Conservation (phyloP, 1,140 invertebrate species). For the Zaprionus nigranus region DNA sequence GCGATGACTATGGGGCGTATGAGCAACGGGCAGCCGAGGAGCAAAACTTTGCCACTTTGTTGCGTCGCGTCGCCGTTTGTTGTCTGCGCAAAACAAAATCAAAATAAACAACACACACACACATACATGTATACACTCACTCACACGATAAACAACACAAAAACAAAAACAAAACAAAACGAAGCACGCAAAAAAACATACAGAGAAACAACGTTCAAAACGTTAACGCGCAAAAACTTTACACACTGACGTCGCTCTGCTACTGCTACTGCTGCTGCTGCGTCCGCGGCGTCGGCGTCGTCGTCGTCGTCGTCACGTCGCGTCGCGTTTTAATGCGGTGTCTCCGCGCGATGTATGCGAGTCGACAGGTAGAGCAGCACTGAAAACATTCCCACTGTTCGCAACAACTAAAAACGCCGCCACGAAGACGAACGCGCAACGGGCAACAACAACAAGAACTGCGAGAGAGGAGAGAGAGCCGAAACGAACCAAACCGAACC, state of each 20-base stretch:
- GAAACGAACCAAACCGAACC: no score
- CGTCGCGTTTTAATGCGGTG: constrained; percentile 56
- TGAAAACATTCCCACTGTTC: constrained; percentile 41
- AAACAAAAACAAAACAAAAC: constrained; percentile 20
- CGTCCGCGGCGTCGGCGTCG: constrained; percentile 42
- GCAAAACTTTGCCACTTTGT: constrained; percentile 77
- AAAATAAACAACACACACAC: constrained; percentile 42
- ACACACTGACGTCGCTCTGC: constrained; percentile 55
- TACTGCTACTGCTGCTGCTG: constrained; percentile 25
- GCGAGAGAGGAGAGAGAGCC: constrained; percentile 6
- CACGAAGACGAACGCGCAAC: constrained; percentile 6
- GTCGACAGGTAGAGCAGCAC: constrained; percentile 68
- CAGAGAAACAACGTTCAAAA: constrained; percentile 15
- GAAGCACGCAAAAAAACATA: constrained; percentile 20
- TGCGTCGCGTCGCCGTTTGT: constrained; percentile 38
- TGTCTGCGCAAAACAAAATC: constrained; percentile 58
- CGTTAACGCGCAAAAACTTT: constrained; percentile 65
- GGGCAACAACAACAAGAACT: neutral
- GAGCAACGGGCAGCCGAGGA: constrained; percentile 67
- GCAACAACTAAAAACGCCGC: constrained; percentile 41
- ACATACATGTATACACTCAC: constrained; percentile 8
- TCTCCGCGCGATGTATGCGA: constrained; percentile 61
- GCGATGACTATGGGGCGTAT: constrained; percentile 68
- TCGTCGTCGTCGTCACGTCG: constrained; percentile 24
- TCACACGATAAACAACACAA: constrained; percentile 19